Percentiles rank a stretch among this genome's conserved stretches.
These are phyloP conservation scores for Podocnemis expansa DNA, from an alignment of 2,113 vertebrate species.

Conservation along the genomic window DNA sequence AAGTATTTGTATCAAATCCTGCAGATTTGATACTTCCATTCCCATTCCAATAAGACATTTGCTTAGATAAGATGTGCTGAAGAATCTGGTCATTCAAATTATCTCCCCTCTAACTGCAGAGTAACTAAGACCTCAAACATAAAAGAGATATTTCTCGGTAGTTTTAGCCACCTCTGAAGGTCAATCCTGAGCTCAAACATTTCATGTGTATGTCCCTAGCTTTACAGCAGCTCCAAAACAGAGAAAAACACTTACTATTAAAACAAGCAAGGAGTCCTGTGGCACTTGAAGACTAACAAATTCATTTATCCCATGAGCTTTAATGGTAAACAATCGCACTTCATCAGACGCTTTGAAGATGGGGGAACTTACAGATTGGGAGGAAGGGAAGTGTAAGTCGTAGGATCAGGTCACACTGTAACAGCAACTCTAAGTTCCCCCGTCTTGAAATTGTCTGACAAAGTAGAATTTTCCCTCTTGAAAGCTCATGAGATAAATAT, in stretches of 20 bases:
- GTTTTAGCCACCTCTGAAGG: slow-evolving; percentile 48
- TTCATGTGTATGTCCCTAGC: background rate
- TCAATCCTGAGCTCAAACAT: slow-evolving; percentile 39
- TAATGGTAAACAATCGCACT: too few species aligned
- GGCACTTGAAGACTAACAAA: too few species aligned
- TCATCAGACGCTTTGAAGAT: too few species aligned
- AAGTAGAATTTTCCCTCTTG: too few species aligned
- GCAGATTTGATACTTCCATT: background rate
- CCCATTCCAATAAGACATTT: background rate
- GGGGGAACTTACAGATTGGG: too few species aligned
- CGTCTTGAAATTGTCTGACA: too few species aligned
- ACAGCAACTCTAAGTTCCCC: too few species aligned
- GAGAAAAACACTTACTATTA: slow-evolving; percentile 54
- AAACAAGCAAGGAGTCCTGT: too few species aligned
- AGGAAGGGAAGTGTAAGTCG: too few species aligned
- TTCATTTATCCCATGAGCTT: too few species aligned
- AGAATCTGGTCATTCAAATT: slow-evolving; percentile 10
- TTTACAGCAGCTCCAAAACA: slow-evolving; percentile 62
- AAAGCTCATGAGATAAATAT: too few species aligned
- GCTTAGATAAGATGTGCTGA: background rate
- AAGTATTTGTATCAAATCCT: background rate
- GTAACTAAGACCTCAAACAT: background rate
- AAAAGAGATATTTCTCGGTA: slow-evolving; percentile 39
- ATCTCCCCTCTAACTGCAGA: background rate
- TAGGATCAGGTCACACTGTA: too few species aligned